Conservation (phyloP, 2,113 vertebrate genomes). For the Anoplopoma fimbria region DNA sequence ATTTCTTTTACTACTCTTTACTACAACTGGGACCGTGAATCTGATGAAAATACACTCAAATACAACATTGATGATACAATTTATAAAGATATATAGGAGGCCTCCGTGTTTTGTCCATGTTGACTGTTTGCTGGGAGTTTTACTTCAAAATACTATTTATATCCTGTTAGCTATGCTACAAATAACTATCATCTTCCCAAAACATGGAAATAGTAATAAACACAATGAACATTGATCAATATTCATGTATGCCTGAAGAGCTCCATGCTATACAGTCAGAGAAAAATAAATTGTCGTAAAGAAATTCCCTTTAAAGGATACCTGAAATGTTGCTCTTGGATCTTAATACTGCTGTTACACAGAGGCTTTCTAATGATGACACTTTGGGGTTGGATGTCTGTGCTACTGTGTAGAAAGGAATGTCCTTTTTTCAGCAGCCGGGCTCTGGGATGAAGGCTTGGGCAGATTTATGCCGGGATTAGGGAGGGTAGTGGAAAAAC, state of each 20-base stretch:
- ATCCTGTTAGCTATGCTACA: too few relatives aligned
- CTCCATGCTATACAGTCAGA: neutral
- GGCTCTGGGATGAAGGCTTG: neutral
- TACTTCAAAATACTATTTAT: too few relatives aligned
- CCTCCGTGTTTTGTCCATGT: too few relatives aligned
- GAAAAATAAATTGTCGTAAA: neutral
- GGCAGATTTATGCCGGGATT: constrained; percentile 33
- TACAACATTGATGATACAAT: too few relatives aligned
- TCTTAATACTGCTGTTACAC: neutral
- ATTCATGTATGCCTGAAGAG: neutral
- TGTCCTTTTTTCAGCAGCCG: neutral
- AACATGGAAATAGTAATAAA: too few relatives aligned
- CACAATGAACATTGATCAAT: neutral
- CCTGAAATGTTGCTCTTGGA: neutral
- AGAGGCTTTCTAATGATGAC: neutral
- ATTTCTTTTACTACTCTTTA: too few relatives aligned
- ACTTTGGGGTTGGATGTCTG: neutral
- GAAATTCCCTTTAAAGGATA: neutral
- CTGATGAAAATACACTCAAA: too few relatives aligned
- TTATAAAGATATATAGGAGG: too few relatives aligned
- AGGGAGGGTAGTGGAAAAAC: neutral
- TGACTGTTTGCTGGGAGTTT: too few relatives aligned
- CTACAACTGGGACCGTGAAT: too few relatives aligned
- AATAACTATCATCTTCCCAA: too few relatives aligned
- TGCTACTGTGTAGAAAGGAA: neutral